Conservation (phyloP, 2,113 vertebrate species). For the Atherinomorus stipes region DNA sequence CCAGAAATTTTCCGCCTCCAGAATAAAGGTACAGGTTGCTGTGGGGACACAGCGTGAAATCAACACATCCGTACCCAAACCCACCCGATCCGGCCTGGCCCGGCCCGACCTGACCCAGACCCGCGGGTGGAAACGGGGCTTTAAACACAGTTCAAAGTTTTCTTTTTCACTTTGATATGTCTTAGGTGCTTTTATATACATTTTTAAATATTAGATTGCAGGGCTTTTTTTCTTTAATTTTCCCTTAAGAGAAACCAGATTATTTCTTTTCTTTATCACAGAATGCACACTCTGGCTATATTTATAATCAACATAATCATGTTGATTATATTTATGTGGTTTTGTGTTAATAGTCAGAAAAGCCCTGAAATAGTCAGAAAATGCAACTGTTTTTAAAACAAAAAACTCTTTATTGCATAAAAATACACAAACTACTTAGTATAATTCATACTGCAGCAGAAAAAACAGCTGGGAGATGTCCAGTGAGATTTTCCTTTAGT, state of each 20-base stretch:
- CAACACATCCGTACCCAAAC: too few species aligned
- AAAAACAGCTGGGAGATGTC: slow-evolving; percentile 33
- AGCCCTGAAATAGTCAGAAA: not conserved
- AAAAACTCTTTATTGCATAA: slow-evolving; percentile 70
- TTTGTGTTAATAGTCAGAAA: not conserved
- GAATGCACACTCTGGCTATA: not conserved
- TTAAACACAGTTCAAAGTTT: not conserved
- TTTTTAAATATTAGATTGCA: not conserved
- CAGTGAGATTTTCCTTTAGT: slow-evolving; percentile 29
- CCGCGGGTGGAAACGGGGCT: too few species aligned
- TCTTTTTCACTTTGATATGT: not conserved
- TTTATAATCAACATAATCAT: too few species aligned
- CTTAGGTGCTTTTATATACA: not conserved
- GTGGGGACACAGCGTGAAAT: too few species aligned
- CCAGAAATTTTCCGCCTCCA: too few species aligned
- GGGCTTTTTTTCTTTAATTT: too few species aligned
- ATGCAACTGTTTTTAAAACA: slow-evolving; percentile 17
- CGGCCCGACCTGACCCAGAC: too few species aligned
- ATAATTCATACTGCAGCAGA: slow-evolving; percentile 63
- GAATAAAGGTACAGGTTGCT: too few species aligned
- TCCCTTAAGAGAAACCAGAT: too few species aligned
- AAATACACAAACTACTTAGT: slow-evolving; percentile 63
- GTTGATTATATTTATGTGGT: not conserved
- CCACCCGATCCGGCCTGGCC: too few species aligned
- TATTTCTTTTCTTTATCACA: too few species aligned